Conservation (phyloP, 2,888 invertebrate genomes). For the Cynaeus angustus region DNA sequence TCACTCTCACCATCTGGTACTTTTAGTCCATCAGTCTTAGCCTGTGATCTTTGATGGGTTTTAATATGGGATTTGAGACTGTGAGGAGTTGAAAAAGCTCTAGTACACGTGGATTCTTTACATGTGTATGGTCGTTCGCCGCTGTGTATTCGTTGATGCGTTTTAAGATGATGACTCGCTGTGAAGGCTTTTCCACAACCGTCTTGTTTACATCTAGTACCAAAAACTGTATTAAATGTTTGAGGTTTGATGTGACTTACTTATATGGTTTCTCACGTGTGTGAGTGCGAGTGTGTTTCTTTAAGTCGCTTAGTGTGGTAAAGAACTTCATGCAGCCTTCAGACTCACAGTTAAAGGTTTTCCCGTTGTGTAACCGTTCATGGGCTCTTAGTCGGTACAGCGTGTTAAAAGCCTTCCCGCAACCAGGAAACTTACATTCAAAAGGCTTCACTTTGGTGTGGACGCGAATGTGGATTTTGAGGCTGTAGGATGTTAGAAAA, state of each 20-base stretch:
- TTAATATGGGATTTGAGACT: constrained; percentile 86
- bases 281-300: constrained; percentile 94
- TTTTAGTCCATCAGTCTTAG: constrained; percentile 21
- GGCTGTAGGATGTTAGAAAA: constrained; percentile 94
- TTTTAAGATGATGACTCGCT: constrained; percentile 95
- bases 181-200: constrained; percentile 95
- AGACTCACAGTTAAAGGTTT: constrained; percentile 93
- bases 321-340: constrained; percentile 91
- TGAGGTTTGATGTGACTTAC: constrained; percentile 72
- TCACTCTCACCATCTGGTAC: not conserved
- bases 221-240: constrained; percentile 46
- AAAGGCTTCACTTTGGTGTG: constrained; percentile 96
- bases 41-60: constrained; percentile 77
- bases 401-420: constrained; percentile 95
- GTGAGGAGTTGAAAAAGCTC: constrained; percentile 89
- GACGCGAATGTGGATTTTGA: constrained; percentile 94
- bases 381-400: constrained; percentile 94
- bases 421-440: constrained; percentile 86
- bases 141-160: constrained; percentile 87
- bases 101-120: constrained; percentile 77
- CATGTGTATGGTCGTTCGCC: constrained; percentile 89
- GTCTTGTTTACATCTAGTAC: constrained; percentile 82
- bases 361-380: constrained; percentile 93
- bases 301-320: constrained; percentile 94
- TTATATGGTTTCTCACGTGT: constrained; percentile 93